These are phyloP conservation scores for Cryptocephalus primarius DNA, from an alignment of 2,888 invertebrate genomes.

Conservation along the genomic window DNA sequence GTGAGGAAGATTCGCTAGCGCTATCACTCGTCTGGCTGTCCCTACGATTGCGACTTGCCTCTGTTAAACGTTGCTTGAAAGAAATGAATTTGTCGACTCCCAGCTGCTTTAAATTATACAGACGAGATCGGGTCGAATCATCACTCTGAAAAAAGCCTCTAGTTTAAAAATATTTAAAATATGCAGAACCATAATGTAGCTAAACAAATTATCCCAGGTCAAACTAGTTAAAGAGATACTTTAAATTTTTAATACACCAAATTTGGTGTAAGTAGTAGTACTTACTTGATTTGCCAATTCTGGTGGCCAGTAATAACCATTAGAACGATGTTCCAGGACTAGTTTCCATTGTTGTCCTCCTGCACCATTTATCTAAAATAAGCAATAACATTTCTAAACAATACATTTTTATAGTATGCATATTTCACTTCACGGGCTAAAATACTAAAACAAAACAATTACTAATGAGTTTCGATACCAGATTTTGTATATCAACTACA, in stretches of 20 bases:
- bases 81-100: constrained; percentile 58
- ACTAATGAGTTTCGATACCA: neutral
- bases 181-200: no score
- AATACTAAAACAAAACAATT: no score
- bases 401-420: no score
- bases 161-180: no score
- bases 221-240: no score
- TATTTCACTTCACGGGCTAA: no score
- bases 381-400: constrained; percentile 1
- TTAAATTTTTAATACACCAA: no score
- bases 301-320: constrained; percentile 59
- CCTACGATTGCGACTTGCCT: constrained; percentile 33
- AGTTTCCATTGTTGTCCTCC: constrained; percentile 73
- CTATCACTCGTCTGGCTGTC: constrained; percentile 32
- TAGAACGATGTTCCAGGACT: constrained; percentile 65
- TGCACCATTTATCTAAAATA: constrained; percentile 29
- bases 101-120: constrained; percentile 54
- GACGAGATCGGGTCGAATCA: constrained; percentile 40
- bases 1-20: constrained; percentile 28
- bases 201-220: no score
- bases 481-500: neutral
- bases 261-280: neutral
- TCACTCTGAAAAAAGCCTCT: constrained; percentile 17
- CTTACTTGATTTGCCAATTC: constrained; percentile 26
- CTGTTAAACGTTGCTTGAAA: constrained; percentile 51